Conservation (phyloP, 2,113 vertebrate species). For the Syngnathoides biaculeatus region DNA sequence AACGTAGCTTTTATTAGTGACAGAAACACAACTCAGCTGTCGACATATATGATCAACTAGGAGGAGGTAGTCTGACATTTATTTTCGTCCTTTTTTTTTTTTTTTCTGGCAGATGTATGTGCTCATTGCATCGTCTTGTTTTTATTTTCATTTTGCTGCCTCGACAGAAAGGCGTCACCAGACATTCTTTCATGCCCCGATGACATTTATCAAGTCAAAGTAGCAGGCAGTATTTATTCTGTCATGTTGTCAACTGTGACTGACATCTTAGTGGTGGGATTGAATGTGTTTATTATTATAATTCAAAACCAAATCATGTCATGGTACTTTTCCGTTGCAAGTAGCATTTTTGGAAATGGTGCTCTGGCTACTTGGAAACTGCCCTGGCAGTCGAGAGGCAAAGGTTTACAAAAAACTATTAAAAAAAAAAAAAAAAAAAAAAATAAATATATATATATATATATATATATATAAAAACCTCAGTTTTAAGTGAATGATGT, state of each 20-base stretch:
- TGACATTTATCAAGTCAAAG: constrained; percentile 6
- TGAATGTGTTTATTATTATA: neutral
- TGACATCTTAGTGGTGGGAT: neutral
- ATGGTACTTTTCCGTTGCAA: neutral
- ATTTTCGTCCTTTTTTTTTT: neutral
- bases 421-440: neutral
- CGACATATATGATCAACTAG: neutral
- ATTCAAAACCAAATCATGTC: neutral
- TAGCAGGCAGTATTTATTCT: constrained; percentile 8
- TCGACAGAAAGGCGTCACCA: neutral
- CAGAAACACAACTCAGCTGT: neutral
- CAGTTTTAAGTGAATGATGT: constrained; percentile 39
- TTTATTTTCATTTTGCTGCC: constrained; percentile 7
- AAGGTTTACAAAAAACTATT: constrained; percentile 9
- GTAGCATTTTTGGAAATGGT: constrained; percentile 1
- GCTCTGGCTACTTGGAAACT: constrained; percentile 11
- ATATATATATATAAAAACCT: too few species aligned
- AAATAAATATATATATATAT: too few species aligned
- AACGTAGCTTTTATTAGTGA: neutral
- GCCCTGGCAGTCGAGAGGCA: neutral
- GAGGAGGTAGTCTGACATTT: neutral
- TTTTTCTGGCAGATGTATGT: neutral
- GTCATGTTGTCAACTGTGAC: constrained; percentile 3
- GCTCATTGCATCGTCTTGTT: neutral
- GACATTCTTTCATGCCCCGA: constrained; percentile 2